Percentiles rank a stretch among this genome's conserved stretches.
phyloP scores from a whole-genome alignment of 1,140 invertebrate genomes.

The Habropoda laboriosa region DNA sequence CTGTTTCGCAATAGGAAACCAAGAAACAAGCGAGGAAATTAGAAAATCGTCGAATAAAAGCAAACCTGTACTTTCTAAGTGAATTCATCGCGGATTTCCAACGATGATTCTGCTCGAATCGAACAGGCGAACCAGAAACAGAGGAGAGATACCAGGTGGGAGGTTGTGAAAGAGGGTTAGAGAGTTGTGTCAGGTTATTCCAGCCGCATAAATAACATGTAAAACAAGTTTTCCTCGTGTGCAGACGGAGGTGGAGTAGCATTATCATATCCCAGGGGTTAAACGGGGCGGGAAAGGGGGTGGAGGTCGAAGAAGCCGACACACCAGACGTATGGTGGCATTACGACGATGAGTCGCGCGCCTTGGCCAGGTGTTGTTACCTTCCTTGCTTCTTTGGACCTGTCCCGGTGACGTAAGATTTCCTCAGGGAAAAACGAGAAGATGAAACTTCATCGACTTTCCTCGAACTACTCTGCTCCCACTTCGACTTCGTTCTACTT shows the following conservation, averaged over 20 bases:
- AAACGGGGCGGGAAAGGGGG: conserved; percentile 25
- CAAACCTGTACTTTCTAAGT: too few species aligned
- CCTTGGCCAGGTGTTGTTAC: conserved; percentile 26
- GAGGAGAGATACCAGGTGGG: neutral
- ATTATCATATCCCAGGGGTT: conserved; percentile 57
- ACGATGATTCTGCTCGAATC: neutral
- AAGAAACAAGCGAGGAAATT: too few species aligned
- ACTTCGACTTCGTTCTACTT: neutral
- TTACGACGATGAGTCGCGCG: conserved; percentile 44
- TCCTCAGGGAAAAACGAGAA: conserved; percentile 62
- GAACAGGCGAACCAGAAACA: neutral
- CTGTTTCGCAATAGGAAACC: too few species aligned
- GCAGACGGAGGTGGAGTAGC: conserved; percentile 9
- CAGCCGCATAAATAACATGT: conserved; percentile 43
- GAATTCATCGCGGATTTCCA: neutral
- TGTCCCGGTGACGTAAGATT: conserved; percentile 70
- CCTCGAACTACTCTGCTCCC: neutral
- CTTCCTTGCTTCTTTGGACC: conserved; percentile 17
- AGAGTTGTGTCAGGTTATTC: conserved; percentile 40
- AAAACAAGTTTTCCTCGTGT: conserved; percentile 35
- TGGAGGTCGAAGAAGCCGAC: conserved; percentile 19
- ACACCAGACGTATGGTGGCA: conserved; percentile 40
- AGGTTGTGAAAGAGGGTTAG: neutral
- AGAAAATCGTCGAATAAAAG: too few species aligned
- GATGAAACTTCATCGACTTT: conserved; percentile 35